Base-by-base conservation (phyloP, 2,888 invertebrate genomes). In the Lasioglossum morio region DNA sequence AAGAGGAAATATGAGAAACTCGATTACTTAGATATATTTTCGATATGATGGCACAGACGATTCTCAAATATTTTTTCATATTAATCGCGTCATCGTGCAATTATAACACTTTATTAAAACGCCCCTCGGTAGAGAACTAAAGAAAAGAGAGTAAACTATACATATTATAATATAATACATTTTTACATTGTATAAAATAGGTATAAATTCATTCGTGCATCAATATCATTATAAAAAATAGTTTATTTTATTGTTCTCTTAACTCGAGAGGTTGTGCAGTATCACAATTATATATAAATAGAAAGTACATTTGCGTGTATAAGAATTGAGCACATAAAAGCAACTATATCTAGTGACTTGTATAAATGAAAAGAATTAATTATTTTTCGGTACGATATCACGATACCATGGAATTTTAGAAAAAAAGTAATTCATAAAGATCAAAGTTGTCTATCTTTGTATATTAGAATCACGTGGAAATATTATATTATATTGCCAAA, bases 1-100 rank as follows among this genome's bases (percentile, higher is more conserved):
- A 95, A 81, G 96, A 96, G 90, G 94, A 95, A 89, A 94, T 93
- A 84, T 81, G 40, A 37, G 60, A 66, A 83, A 72, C 66, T 85
- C 75, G 86, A 82, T 66, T 69, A 77, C 37, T 69, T 74, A 78
- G 63, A 30, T 69, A 74, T 69, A 83, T 79, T 46, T 69, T 85
- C 76, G n/a, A 69, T 79, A 72, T 77, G 81, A 66, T 83, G 43
- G 81, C 80, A 82, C 86, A 34, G 73, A 77, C 66, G 82, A 80
- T 79, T 66, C 63, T 30, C 63, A 75, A 77, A 78, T 86, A 46
- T 86, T 86, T 76, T 57, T 78, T 60, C 63, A 60, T 70, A 40
- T 86, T 88, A 83, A 82, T 82, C 70, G 69, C 72, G 27, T 84
- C 78, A 82, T 81, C 82, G 79, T 92, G 86, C 92, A 85, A 84